Conservation (phyloP, 2,888 invertebrate genomes). For the Escarpia spicata region DNA sequence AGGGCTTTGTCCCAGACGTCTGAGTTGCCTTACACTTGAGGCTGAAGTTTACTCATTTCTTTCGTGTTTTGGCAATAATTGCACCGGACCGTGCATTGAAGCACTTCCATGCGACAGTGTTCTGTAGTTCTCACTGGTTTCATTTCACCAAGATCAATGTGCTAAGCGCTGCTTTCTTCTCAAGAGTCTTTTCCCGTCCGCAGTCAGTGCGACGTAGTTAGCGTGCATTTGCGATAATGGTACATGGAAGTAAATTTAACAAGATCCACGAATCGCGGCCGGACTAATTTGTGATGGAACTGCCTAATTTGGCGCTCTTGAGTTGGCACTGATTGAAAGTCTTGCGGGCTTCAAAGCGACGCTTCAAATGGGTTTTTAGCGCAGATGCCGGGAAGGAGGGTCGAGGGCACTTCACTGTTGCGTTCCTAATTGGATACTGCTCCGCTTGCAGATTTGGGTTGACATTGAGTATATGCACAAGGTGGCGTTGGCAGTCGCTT, state of each 20-base stretch:
- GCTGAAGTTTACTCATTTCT: not conserved
- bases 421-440: not conserved
- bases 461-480: constrained; percentile 6
- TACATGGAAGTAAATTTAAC: not conserved
- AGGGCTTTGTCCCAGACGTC: not conserved
- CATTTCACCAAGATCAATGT: not conserved
- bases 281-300: constrained; percentile 16
- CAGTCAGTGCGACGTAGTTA: not conserved
- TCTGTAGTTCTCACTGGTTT: not conserved
- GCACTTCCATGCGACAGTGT: not conserved
- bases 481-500: not conserved
- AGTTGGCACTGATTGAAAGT: not conserved
- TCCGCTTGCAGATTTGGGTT: not conserved
- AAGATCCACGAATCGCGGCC: constrained; percentile 4
- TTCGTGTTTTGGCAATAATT: not conserved
- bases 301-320: not conserved
- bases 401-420: not conserved
- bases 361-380: constrained; percentile 16
- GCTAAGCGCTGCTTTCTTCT: constrained; percentile 10
- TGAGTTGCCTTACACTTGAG: not conserved
- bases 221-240: not conserved
- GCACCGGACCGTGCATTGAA: not conserved
- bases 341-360: not conserved
- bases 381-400: constrained; percentile 5
- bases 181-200: not conserved